Evolutionary conservation across 2,113 vertebrate genomes (phyloP), one percentile per base, ranked within the genome.

Genomic region (Loxodonta africana): DNA sequence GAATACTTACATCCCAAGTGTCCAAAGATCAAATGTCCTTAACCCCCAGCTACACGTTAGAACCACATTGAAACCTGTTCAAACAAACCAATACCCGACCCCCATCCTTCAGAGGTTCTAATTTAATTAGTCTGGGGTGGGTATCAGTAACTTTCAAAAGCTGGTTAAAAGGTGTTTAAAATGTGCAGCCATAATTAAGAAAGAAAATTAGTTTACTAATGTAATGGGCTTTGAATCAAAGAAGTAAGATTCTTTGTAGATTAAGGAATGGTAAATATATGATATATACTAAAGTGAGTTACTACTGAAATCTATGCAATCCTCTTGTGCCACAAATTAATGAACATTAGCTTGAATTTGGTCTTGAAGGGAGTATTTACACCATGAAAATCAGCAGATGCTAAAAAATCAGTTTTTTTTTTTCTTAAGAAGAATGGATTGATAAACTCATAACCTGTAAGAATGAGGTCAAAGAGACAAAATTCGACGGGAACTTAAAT

Each of bases 101-200:
- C 10, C 37, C 12, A 26, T 33, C 33, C 65, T 74, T 92, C 41
- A 82, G 77, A 90, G 90, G 74, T 76, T 48, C 82, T 84, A 30
- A 69, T 33, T 89, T 41, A 86, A 28, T 71, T 80, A 81, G 26
- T 57, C 41, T 81, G 11, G n/a, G 30, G 4, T 1, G 1, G 5
- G 26, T 4, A 25, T 26, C 15, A 73, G 51, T 51, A 67, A 60
- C 88, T 93, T 86, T 94, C 69, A 91, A 92, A 95, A 97, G 20
- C 51, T 76, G 26, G 28, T 85, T 81, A 91, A 90, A 95, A 96
- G 12, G 30, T 71, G 28, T 25, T 82, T 76, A 60, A 57, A 84
- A 92, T 90, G 33, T 25, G 17, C 26, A 91, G 51, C 17, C 30
- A 25, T 23, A 20, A 62, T 90, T 60, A 85, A 86, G 30, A 78